Base-by-base conservation (phyloP, 2,113 vertebrate genomes). In the Semnornis frantzii region DNA sequence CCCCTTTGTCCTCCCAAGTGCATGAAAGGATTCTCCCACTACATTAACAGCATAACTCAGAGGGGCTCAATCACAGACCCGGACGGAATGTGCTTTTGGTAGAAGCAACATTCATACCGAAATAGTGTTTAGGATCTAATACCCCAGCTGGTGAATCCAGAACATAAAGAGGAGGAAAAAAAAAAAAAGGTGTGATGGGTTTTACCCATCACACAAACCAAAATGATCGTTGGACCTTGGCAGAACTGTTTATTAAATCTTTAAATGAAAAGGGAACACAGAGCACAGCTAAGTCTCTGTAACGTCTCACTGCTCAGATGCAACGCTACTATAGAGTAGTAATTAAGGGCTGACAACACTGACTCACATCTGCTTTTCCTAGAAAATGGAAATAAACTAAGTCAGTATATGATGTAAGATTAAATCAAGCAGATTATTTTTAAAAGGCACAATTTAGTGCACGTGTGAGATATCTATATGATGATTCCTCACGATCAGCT, bases 321-420 rank as follows among this genome's bases (percentile, higher is more conserved):
- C 12, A 89, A 66, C 15, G 23, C 15, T 64, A 19, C 31, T 54
- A 50, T 15, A 8, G 82, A 86, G 80, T 62, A 39, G 93, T 90
- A 90, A 88, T 78, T 81, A 93, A 88, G 77, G 60, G 64, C 65
- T 69, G 63, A 72, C 63, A 84, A 78, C 77, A 77, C 42, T 74
- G 88, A 93, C 62, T 90, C 86, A 86, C 34, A 46, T 46, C 76
- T 68, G 52, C 80, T 89, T 76, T 94, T 81, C 83, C 81, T 55
- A 8, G 50, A 78, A 90, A 82, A 86, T 17, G 21, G 90, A 68
- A 94, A 75, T 82, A 57, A 86, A 79, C 52, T 75, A 57, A 69
- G 92, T 39, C 63, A 81, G 70, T 0, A 0, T 19, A 31, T 89
- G 83, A 92, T 28, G 68, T 16, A 69, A 92, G 55, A 82, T 37